These are phyloP conservation scores for Strix uralensis DNA, from an alignment of 2,113 vertebrate species.

Conservation along the genomic window DNA sequence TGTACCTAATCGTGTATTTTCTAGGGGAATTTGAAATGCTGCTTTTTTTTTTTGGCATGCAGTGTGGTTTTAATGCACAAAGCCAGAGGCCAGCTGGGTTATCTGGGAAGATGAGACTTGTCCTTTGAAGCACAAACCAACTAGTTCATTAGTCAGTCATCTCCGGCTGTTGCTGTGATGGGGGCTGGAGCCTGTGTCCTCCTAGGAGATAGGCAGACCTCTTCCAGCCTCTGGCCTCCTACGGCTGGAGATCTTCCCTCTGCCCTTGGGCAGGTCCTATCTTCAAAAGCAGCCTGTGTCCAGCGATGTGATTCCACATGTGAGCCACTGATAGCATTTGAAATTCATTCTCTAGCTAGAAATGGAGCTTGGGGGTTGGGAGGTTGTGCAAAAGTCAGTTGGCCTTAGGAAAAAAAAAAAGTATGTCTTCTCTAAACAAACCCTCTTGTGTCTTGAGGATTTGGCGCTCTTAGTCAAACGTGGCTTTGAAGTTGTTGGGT, in stretches of 20 bases:
- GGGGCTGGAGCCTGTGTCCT: background rate
- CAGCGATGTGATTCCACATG: background rate
- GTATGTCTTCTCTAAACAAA: background rate
- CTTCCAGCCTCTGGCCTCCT: background rate
- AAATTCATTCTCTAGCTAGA: conserved; percentile 37
- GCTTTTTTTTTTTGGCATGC: background rate
- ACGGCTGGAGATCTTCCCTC: background rate
- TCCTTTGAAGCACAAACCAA: conserved; percentile 53
- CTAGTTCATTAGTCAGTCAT: background rate
- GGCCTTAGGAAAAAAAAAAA: background rate
- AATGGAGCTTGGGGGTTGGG: background rate
- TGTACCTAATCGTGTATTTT: background rate
- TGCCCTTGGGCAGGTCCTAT: background rate
- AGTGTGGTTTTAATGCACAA: conserved; percentile 1
- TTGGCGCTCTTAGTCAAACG: background rate
- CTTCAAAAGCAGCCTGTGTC: background rate
- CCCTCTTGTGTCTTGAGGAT: background rate
- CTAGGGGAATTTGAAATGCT: conserved; percentile 53
- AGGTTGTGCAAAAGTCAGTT: background rate
- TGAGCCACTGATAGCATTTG: background rate
- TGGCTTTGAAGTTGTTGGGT: background rate
- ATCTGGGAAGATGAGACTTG: background rate
- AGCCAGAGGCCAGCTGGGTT: background rate
- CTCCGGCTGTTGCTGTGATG: background rate
- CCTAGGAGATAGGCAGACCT: background rate